Conservation (phyloP, 30 jellyfish, hydroid and myxozoan genomes). For the Nemopilema nomurai region DNA sequence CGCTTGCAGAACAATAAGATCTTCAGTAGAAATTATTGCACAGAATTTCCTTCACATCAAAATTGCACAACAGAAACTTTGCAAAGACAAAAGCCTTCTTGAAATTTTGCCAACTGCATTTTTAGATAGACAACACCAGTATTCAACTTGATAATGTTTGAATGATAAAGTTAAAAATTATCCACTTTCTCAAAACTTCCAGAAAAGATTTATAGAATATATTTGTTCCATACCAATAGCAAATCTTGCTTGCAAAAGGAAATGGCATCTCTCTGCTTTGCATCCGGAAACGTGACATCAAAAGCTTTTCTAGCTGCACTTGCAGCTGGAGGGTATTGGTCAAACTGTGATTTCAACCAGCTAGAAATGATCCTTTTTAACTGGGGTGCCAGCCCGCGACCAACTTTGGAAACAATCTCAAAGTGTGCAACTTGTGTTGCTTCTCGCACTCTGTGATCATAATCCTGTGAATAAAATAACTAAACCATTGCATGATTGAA, state of each 20-base stretch:
- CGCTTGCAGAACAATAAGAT: too few species aligned
- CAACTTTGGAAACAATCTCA: conserved; percentile 69
- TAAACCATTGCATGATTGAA: not conserved
- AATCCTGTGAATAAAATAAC: conserved; percentile 49
- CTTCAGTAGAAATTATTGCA: too few species aligned
- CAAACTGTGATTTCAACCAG: conserved; percentile 84
- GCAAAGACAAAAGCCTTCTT: too few species aligned
- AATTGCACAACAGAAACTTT: too few species aligned
- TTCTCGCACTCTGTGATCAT: conserved; percentile 94
- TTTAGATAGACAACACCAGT: too few species aligned
- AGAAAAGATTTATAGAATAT: not conserved
- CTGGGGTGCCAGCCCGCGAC: conserved; percentile 78
- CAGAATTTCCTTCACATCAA: too few species aligned
- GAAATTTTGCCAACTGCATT: too few species aligned
- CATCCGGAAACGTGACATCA: conserved; percentile 62
- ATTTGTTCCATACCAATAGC: conserved; percentile 52
- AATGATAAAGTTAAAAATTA: too few species aligned
- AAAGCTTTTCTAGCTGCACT: conserved; percentile 69
- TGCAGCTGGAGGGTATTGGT: conserved; percentile 72
- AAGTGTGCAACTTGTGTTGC: conserved; percentile 75
- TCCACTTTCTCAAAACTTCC: too few species aligned
- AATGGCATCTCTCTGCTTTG: conserved; percentile 67
- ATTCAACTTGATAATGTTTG: too few species aligned
- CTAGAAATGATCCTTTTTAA: conserved; percentile 59
- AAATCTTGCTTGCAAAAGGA: conserved; percentile 77